Conservation (phyloP, 2,888 invertebrate species). For the Xiphydria camelus region DNA sequence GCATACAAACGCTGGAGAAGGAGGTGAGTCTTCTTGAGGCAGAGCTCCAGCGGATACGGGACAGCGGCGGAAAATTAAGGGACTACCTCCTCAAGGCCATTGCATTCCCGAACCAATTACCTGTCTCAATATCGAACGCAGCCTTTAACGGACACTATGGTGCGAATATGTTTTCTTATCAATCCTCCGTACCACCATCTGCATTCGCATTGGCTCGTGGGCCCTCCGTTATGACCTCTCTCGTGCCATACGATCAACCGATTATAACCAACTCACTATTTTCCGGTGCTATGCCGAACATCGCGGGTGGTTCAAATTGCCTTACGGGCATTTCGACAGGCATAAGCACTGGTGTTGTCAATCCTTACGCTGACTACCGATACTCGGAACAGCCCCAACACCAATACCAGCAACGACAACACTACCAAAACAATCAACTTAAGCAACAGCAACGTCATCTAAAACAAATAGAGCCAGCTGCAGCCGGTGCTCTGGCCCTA, state of each 20-base stretch:
- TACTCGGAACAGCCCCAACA: conserved; percentile 35
- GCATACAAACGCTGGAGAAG: conserved; percentile 85
- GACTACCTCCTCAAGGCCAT: conserved; percentile 51
- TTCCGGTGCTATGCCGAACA: conserved; percentile 47
- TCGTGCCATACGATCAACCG: conserved; percentile 35
- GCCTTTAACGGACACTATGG: no score
- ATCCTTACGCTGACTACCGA: conserved; percentile 51
- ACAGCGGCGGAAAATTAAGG: conserved; percentile 53
- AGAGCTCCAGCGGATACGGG: conserved; percentile 68
- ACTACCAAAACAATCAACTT: conserved; percentile 39
- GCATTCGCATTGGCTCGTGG: conserved; percentile 38
- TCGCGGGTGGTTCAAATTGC: conserved; percentile 33
- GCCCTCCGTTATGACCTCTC: conserved; percentile 28
- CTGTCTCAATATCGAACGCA: no score
- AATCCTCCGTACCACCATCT: no score
- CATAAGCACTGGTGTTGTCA: conserved; percentile 49
- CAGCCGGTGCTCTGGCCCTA: conserved; percentile 52
- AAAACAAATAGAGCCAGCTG: conserved; percentile 50
- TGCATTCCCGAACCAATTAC: conserved; percentile 37
- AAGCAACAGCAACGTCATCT: conserved; percentile 41
- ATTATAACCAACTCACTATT: conserved; percentile 49
- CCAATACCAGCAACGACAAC: conserved; percentile 35
- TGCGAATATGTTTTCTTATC: no score
- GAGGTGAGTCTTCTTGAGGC: conserved; percentile 80
- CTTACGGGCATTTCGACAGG: conserved; percentile 48